These are phyloP conservation scores for Agriopis aurantiaria DNA, from an alignment of 2,888 invertebrate species.

Conservation along the genomic window DNA sequence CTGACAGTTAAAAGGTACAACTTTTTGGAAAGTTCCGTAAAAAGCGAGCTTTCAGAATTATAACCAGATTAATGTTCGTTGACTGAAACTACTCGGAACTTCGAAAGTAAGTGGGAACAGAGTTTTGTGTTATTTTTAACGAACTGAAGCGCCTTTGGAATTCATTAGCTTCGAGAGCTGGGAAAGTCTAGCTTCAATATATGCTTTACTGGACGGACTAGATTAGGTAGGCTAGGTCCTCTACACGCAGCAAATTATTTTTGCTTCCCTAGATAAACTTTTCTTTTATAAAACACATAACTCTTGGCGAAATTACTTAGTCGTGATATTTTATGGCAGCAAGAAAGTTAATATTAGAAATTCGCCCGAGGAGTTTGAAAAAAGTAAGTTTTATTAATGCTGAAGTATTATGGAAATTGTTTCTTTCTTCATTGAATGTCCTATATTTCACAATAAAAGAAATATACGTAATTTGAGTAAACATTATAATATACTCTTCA, in stretches of 20 bases:
- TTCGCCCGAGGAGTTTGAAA: slow-evolving; percentile 10
- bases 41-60: slow-evolving; percentile 67
- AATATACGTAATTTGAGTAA: too few species aligned
- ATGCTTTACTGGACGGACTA: slow-evolving; percentile 51
- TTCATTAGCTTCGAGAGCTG: slow-evolving; percentile 78
- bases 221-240: slow-evolving; percentile 8
- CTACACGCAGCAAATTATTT: slow-evolving; percentile 37
- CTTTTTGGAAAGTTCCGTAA: slow-evolving; percentile 63
- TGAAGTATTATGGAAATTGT: slow-evolving; percentile 14
- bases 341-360: slow-evolving; percentile 22
- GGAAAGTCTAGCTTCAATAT: slow-evolving; percentile 67
- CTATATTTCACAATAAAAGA: too few species aligned
- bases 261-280: slow-evolving; percentile 39
- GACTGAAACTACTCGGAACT: slow-evolving; percentile 79
- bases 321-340: slow-evolving; percentile 28
- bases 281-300: slow-evolving; percentile 40
- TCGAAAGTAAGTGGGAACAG: slow-evolving; percentile 68
- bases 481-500: too few species aligned
- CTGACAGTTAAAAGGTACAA: slow-evolving; percentile 63
- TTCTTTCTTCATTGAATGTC: neutral
- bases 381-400: slow-evolving; percentile 19
- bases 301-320: slow-evolving; percentile 25
- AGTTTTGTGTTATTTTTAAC: slow-evolving; percentile 82
- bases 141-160: slow-evolving; percentile 76
- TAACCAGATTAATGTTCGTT: slow-evolving; percentile 82